These are phyloP conservation scores for Bicyclus anynana DNA, from an alignment of 1,140 invertebrate species.

Conservation along the genomic window DNA sequence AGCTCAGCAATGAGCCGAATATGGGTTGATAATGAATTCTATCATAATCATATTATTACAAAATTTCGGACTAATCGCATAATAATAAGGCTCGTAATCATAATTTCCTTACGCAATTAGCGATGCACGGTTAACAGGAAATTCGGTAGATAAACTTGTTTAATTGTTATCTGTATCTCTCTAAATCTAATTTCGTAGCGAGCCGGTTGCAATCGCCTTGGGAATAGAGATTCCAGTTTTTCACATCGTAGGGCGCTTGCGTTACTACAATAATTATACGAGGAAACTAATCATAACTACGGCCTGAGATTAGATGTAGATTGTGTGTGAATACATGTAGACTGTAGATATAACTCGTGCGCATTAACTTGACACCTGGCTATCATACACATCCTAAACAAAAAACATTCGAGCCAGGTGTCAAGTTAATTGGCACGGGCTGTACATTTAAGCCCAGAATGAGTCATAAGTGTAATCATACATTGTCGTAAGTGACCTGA, in stretches of 20 bases:
- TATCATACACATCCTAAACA: not conserved
- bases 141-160: slow-evolving; percentile 51
- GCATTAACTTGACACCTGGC: not conserved
- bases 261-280: slow-evolving; percentile 26
- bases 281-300: slow-evolving; percentile 17
- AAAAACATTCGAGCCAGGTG: too few relatives aligned
- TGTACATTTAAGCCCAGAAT: too few relatives aligned
- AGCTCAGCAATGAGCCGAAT: too few relatives aligned
- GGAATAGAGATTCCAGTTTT: slow-evolving; percentile 55
- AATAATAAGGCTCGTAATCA: slow-evolving; percentile 9
- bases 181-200: slow-evolving; percentile 39
- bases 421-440: too few relatives aligned
- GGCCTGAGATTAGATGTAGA: not conserved
- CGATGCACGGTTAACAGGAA: slow-evolving; percentile 40
- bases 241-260: slow-evolving; percentile 49
- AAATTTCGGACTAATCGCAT: slow-evolving; percentile 13
- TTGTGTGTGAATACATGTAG: not conserved
- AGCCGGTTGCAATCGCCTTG: slow-evolving; percentile 54
- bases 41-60: slow-evolving; percentile 12
- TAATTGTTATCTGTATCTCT: slow-evolving; percentile 53
- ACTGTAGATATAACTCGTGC: not conserved
- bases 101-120: slow-evolving; percentile 12
- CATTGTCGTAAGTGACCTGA: too few relatives aligned
- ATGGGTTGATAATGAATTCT: too few relatives aligned
- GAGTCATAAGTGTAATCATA: too few relatives aligned